Percentiles rank a stretch among this genome's conserved stretches.
phyloP scores from a whole-genome alignment of 2,797 vertebrate species.

The Chiroxiphia lanceolata region DNA sequence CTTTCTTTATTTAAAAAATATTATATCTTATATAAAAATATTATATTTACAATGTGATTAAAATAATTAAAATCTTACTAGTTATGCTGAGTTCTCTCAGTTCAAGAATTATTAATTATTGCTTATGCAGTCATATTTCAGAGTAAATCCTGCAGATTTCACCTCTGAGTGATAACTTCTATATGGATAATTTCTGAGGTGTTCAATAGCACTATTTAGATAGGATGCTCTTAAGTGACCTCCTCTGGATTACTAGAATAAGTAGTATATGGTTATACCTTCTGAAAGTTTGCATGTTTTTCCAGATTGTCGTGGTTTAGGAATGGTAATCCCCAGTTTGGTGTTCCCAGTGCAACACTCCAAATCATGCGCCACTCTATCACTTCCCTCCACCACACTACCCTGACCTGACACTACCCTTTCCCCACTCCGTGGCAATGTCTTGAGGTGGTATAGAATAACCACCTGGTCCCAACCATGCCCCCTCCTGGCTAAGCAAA shows the following conservation, averaged over 20 bases:
- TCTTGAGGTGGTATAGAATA: neutral
- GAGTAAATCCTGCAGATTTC: neutral
- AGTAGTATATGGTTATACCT: neutral
- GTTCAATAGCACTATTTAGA: neutral
- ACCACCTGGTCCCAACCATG: neutral
- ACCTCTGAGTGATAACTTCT: neutral
- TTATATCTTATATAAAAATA: neutral
- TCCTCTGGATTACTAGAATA: neutral
- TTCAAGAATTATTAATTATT: neutral
- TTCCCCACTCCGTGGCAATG: neutral
- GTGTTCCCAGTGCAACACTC: neutral
- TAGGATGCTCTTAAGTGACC: accelerated
- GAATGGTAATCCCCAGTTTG: neutral
- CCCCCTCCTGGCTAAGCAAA: neutral
- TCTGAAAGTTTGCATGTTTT: neutral
- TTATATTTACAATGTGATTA: neutral
- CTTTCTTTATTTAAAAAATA: neutral
- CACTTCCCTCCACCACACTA: neutral
- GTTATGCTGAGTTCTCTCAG: neutral
- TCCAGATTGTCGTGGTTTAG: neutral
- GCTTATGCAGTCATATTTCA: neutral
- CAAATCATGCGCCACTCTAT: no score
- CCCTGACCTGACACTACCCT: neutral
- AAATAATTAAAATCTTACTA: neutral
- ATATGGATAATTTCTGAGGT: neutral